Base-by-base conservation (phyloP, 2,797 vertebrate genomes). In the Liparis tanakae region DNA sequence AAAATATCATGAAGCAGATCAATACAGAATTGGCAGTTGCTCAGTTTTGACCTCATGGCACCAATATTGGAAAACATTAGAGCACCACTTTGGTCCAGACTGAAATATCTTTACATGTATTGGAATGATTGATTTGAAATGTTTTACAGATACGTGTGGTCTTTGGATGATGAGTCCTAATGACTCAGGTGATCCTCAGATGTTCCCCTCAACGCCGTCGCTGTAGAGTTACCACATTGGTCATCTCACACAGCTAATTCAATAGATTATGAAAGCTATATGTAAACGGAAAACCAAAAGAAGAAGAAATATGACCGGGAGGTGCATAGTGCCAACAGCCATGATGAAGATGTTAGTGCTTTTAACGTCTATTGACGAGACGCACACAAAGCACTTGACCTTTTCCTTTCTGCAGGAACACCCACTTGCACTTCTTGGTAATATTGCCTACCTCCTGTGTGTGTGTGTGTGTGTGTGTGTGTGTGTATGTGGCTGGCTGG, bases 391-490 rank as follows among this genome's bases (percentile, higher is more conserved):
- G 7, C 68, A 72, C 73, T 82, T 86, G 77, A 81, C 81, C 79
- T 87, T 86, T 85, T 50, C 48, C 46, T 76, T 80, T 69, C 56
- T 62, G 43, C 13, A 30, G 63, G 25, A 82, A 83, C 77, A 78
- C 79, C 79, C 78, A 68, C 80, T 75, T 72, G 37, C 63, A 56
- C n/a, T 58, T 80, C 46, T 76, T 30, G 25, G 66, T 60, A 70
- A 66, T 75, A 18, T 70, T 75, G 70, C 72, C 46, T 62, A 22
- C 15, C 13, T 66, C 18, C 67, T 3, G 30, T 39, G 18, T 48
- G 20, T 65, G 69, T 4, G 53, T 60, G 60, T 57, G 17, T 50
- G 54, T 3, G 30, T 41, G n/a, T 50, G 22, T 61, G 70, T 3
- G 54, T 61, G 56, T 51, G 18, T 36, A 46, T 25, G 33, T 56